These are phyloP conservation scores for Thyatira batis DNA, from an alignment of 2,888 invertebrate species.

Conservation along the genomic window DNA sequence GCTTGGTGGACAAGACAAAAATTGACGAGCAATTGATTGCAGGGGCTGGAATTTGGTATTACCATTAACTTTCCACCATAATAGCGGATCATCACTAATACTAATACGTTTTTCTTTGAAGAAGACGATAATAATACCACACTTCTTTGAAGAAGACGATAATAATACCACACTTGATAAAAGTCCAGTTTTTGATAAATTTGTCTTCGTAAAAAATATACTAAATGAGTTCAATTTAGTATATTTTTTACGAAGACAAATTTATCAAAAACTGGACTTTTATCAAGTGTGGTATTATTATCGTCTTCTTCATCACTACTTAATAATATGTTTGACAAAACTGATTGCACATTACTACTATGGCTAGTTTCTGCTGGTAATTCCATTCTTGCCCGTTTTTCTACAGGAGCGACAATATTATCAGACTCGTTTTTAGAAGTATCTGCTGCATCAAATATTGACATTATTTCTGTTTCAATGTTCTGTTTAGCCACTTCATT, in stretches of 20 bases:
- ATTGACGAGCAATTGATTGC: conserved; percentile 23
- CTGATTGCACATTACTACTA: conserved; percentile 18
- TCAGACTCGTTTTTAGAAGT: conserved; percentile 13
- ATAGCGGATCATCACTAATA: conserved; percentile 17
- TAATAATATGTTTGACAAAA: conserved; percentile 15
- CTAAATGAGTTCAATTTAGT: conserved; percentile 18
- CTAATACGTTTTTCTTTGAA: conserved; percentile 19
- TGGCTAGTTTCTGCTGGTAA: conserved; percentile 16
- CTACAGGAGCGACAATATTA: conserved; percentile 16
- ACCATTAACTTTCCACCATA: conserved; percentile 20
- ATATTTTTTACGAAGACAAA: conserved; percentile 4
- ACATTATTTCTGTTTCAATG: conserved; percentile 11
- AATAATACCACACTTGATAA: neutral
- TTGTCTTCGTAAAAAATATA: conserved; percentile 4
- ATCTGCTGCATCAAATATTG: conserved; percentile 11
- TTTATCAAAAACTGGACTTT: conserved; percentile 1
- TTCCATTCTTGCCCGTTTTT: conserved; percentile 21
- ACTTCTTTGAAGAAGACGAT: no score
- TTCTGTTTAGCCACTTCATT: conserved; percentile 17
- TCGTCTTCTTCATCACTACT: conserved; percentile 2
- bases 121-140: no score
- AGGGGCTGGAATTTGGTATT: conserved; percentile 22
- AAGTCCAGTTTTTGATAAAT: conserved; percentile 3
- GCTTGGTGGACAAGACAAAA: conserved; percentile 26
- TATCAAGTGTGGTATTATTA: conserved; percentile 1